Base-by-base conservation (phyloP, 2,797 vertebrate genomes). In the Anableps anableps region DNA sequence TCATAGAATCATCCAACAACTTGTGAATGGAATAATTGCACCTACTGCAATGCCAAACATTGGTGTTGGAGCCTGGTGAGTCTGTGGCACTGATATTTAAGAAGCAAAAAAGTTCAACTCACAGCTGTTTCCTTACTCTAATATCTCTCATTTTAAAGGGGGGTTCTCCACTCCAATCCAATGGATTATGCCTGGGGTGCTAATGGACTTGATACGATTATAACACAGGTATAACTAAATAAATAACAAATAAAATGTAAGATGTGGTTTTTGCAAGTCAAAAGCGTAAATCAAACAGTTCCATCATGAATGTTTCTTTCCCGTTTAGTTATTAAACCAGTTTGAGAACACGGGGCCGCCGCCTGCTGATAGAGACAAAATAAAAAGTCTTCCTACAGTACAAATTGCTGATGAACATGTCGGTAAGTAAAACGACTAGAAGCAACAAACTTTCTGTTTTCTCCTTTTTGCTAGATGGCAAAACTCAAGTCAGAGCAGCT, bases 181-280 rank as follows among this genome's bases (percentile, higher is more conserved):
- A 99, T 99, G 98, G 98, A 99, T 96, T 99, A 99, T 0, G 99
- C 98, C 13, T 99, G 99, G 99, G 98, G 98, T 62, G 98, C 98
- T 89, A 99, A 99, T 0, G 99, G 99, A 86, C 93, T 99, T 91
- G 99, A 99, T 81, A 96, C 98, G 26, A 99, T 99, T 89, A 99
- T 99, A 88, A 99, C 99, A 48, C 98, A 99, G 97, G 99, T 99
- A 97, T 31, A 5, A 17, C 5, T 31, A 21, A 1, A 1, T 29
- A 21, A 45, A 10, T 73, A 36, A 14, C 1, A 5, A 53, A 51
- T 23, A 36, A 80, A 2, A 72, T 70, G 58, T 36, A 21, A 5
- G 1, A 34, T 60, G 1, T 74, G 72, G 79, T 23, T 47, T 8
- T 72, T 10, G 6, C 10, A 38, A 62, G 47, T 70, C n/a, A 50